Base-by-base conservation (phyloP, 2,888 invertebrate genomes). In the Acleris holmiana region DNA sequence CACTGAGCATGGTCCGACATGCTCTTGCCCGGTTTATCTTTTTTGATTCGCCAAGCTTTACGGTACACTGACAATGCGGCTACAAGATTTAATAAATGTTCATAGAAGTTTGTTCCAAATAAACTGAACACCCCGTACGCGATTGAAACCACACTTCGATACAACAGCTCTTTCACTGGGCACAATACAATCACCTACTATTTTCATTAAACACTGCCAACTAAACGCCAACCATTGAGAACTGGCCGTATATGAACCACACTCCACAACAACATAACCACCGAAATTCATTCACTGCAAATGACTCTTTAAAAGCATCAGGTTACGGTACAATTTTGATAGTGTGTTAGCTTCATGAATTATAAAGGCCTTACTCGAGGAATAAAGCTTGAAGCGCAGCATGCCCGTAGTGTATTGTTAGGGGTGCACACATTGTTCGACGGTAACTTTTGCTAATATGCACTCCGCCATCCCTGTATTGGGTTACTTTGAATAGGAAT, bases 171-270 rank as follows among this genome's bases (percentile, higher is more conserved):
- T 63, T 58, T 40, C 46, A 41, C 56, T 57, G 46, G 53, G 18
- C 21, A 59, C 50, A 23, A 60, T 61, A 62, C 56, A 49, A 67
- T 21, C 53, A 25, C 47, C 57, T 63, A 63, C 55, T 67, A 67
- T 72, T 69, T 70, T 70, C 72, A 73, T 72, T 73, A 68, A 69
- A 69, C 61, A 72, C 69, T 68, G 64, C 65, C 61, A 68, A 74
- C 74, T 72, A 71, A 71, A 73, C 68, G 72, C 67, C 63, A 67
- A 57, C 75, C 74, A 74, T 77, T 79, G 74, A 78, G 76, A 74
- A 78, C 79, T 75, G 74, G 71, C 77, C 75, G 67, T 72, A 66
- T 70, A 66, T 67, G 48, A 44, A 69, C 68, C 68, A 64, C 72
- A 71, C 69, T 68, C 21, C 3, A 50, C 50, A 68, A 67, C 29